Base-by-base conservation (phyloP, 1,140 invertebrate species). In the Trachelipus rathkii region DNA sequence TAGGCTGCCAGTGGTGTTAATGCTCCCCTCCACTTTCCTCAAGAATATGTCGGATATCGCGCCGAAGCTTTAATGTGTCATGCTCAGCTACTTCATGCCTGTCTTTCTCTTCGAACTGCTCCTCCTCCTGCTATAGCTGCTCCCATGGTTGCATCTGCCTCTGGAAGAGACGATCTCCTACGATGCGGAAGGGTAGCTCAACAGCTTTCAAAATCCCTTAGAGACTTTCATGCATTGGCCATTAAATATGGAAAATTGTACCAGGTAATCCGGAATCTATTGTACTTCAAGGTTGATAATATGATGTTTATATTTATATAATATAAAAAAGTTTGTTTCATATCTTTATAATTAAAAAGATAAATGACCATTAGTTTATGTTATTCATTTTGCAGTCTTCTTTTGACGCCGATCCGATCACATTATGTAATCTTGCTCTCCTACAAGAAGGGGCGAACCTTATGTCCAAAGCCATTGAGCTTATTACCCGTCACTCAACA, bases 81-180 rank as follows among this genome's bases (percentile, higher is more conserved):
- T 44, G 87, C 89, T 0, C 89, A 93, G 81, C 86, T 96, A 9
- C 86, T 94, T 23, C 89, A 91, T 45, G 90, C 92, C 0, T 94
- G 93, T 82, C 89, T 91, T 82, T 92, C 93, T 60, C 88, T 96
- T 43, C 92, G 92, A 82, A 94, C 95, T 75, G 92, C 94, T 71
- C 95, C 95, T 24, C 95, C 95, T 44, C 94, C 95, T 3, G 95
- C 95, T 3, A 95, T 97, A 78, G 94, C 95, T 0, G 89, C 90
- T 0, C 90, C 92, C 10, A 88, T 95, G 69, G 93, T 93, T 0
- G 87, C 90, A 74, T 89, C 76, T 50, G 88, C 19, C 92, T 90
- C 50, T 15, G 50, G 50, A 10, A 88, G 92, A 74, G 93, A 95
- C 82, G 92, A 95, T 82, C 87, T 94, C 13, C 90, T 93, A 78